Percentiles rank a stretch among this genome's conserved stretches.
These are phyloP conservation scores for Trachelus stipa DNA, from an alignment of 2,888 invertebrate genomes.

Conservation along the genomic window DNA sequence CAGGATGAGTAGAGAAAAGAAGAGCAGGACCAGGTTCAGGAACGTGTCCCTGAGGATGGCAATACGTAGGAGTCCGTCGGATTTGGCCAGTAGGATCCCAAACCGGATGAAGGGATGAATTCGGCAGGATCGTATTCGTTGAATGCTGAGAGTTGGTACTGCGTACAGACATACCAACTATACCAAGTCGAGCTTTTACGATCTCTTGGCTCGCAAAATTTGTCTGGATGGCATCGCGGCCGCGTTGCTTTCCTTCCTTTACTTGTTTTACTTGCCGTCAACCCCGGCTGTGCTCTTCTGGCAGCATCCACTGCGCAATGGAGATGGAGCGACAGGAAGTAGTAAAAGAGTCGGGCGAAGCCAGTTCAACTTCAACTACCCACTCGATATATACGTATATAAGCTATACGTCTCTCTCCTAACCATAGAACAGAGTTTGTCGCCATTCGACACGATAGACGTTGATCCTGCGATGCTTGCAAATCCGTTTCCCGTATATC, in stretches of 20 bases:
- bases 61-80: constrained; percentile 9
- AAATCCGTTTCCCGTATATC: constrained; percentile 23
- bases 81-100: not conserved
- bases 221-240: constrained; percentile 55
- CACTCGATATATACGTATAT: not conserved
- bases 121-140: constrained; percentile 13
- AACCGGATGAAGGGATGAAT: not conserved
- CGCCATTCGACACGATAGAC: constrained; percentile 26
- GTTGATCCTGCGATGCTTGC: constrained; percentile 20
- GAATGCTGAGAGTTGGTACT: not conserved
- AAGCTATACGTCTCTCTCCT: not conserved
- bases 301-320: constrained; percentile 8
- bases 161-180: not conserved
- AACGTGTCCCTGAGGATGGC: constrained; percentile 10
- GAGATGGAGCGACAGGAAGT: constrained; percentile 41
- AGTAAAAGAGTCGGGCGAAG: constrained; percentile 43
- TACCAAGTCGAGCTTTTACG: constrained; percentile 49
- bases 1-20: not conserved
- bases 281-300: constrained; percentile 3
- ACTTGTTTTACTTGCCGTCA: constrained; percentile 28
- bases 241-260: constrained; percentile 32
- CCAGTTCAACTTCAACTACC: not conserved
- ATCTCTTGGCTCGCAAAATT: constrained; percentile 61
- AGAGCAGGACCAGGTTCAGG: not conserved
- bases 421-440: not conserved